phyloP scores from a whole-genome alignment of 2,113 vertebrate species.

The Onychostruthus taczanowskii region DNA sequence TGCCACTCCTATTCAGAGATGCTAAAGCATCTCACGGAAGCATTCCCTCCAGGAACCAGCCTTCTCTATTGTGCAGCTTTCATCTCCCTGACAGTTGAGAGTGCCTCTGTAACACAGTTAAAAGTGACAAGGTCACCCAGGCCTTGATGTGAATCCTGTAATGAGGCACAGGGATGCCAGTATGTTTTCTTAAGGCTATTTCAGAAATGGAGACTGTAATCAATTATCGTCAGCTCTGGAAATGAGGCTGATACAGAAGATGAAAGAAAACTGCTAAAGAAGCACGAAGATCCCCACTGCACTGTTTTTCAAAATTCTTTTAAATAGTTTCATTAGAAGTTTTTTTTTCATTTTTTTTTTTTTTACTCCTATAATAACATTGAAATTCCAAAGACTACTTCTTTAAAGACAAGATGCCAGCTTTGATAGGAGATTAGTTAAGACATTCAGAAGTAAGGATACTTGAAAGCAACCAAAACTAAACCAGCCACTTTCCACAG shows the following conservation, averaged over 20 bases:
- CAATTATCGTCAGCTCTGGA: neutral
- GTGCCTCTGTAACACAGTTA: neutral
- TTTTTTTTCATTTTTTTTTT: neutral
- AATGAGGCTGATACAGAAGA: neutral
- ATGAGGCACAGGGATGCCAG: neutral
- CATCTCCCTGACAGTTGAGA: neutral
- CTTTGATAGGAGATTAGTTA: neutral
- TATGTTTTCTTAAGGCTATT: neutral
- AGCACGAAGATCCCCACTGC: neutral
- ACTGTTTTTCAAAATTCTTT: neutral
- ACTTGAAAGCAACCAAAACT: neutral
- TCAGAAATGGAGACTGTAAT: neutral
- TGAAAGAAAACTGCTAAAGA: neutral
- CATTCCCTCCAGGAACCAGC: neutral
- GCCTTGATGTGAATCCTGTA: neutral
- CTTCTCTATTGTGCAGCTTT: neutral
- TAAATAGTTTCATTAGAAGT: neutral
- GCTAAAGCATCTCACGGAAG: neutral
- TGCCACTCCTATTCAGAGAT: neutral
- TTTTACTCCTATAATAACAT: neutral
- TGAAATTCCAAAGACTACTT: neutral
- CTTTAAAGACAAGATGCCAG: neutral
- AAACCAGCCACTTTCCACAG: neutral
- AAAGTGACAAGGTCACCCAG: neutral
- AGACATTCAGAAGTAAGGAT: neutral